Base-by-base conservation (phyloP, 2,113 vertebrate genomes). In the Stomatorhinus ivindoensis region DNA sequence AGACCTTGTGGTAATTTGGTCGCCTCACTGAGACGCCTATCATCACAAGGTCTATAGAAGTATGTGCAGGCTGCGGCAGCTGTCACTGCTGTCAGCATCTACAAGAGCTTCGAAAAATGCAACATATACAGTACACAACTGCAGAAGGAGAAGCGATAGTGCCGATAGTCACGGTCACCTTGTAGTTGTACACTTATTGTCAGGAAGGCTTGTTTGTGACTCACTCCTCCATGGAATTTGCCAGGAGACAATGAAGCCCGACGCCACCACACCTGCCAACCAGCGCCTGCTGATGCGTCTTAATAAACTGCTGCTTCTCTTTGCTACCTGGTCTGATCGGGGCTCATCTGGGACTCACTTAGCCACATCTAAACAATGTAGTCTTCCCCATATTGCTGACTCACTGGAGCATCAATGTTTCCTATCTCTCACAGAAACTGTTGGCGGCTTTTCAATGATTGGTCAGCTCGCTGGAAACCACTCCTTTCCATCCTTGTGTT, bases 341-440 rank as follows among this genome's bases (percentile, higher is more conserved):
- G 24, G 2, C 61, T 65, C 61, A 65, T 27, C 9, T 27, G 61
- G 35, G 27, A 76, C 1, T 76, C 4, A 2, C 31, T 42, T 11
- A 39, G 73, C 31, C 35, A 39, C 15, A 42, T 80, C 73, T 42
- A 19, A 39, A 80, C 73, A 53, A 31, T 86, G 51, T 21, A 31
- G 86, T 53, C 15, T 31, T 50, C 85, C 10, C n/a, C 24, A 5
- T 7, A 31, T 10, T 48, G 44, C 11, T 87, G 86, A 87, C 86
- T 87, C 86, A 87, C 48, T 24, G n/a, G 31, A 55, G 50, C 86
- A 53, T 87, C 50, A 87, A 35, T 10, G 48, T 87, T 87, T 87
- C 86, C 86, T 55, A 55, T 87, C 51, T 21, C 48, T 55, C 50
- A 55, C 27, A 87, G 48, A 87, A 87, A 87, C 31, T 27, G 10